Conservation (phyloP, 2,797 vertebrate species). For the Thalassophryne amazonica region DNA sequence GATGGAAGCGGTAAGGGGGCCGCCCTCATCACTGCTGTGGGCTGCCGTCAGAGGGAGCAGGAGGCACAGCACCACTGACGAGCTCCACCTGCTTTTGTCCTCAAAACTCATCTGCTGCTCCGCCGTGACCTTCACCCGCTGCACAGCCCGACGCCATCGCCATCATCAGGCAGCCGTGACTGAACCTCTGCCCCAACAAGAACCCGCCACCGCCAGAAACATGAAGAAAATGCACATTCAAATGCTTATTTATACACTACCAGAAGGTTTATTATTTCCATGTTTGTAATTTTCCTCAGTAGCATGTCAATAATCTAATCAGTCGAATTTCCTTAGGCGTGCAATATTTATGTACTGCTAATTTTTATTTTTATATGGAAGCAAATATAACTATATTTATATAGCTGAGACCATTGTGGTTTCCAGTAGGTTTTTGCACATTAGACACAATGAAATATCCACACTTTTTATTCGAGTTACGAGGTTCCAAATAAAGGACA, state of each 20-base stretch:
- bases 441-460: constrained; percentile 31
- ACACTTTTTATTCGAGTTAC: constrained; percentile 60
- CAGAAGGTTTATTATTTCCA: constrained; percentile 59
- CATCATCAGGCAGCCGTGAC: constrained; percentile 73
- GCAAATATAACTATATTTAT: constrained; percentile 70
- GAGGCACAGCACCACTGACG: constrained; percentile 71
- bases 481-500: constrained; percentile 15
- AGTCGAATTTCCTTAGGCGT: constrained; percentile 54
- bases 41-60: constrained; percentile 79
- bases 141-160: constrained; percentile 55
- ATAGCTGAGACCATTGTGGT: constrained; percentile 56
- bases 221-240: constrained; percentile 26
- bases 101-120: constrained; percentile 38
- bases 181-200: constrained; percentile 51
- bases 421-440: constrained; percentile 49
- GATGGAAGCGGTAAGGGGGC: constrained; percentile 95
- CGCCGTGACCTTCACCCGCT: constrained; percentile 46
- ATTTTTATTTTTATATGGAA: constrained; percentile 78
- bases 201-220: constrained; percentile 35
- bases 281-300: constrained; percentile 63
- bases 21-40: constrained; percentile 92
- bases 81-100: neutral
- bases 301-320: constrained; percentile 43
- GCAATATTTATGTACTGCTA: constrained; percentile 69
- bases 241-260: constrained; percentile 65